Evolutionary conservation across 2,888 invertebrate species (phyloP).

Genomic region (Polydrusus cervinus): DNA sequence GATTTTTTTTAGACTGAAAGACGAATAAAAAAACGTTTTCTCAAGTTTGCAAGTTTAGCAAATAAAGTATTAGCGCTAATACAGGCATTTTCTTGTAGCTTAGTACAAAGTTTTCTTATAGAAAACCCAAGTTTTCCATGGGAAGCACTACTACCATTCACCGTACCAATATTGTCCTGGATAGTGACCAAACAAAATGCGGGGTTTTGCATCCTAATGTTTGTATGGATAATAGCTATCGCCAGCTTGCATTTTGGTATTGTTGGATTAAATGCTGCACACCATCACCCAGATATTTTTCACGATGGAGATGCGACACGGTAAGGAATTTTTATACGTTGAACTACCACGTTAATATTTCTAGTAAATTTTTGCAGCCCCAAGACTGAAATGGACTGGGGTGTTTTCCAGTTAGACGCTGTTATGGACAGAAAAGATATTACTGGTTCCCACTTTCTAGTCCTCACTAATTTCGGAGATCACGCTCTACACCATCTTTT

Average conservation of each 20-base stretch:
- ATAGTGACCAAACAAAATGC: conserved; percentile 56
- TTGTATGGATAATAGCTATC: conserved; percentile 77
- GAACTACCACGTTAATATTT: background rate
- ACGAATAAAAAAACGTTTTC: too few relatives aligned
- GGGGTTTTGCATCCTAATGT: conserved; percentile 70
- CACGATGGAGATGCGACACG: conserved; percentile 84
- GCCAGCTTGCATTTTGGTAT: conserved; percentile 77
- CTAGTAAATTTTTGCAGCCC: conserved; percentile 54
- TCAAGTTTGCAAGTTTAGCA: too few relatives aligned
- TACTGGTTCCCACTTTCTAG: conserved; percentile 78
- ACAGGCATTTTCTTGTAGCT: conserved; percentile 39
- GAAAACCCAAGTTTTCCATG: conserved; percentile 18
- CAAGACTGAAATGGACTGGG: conserved; percentile 78
- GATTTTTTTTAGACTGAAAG: too few relatives aligned
- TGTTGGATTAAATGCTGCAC: conserved; percentile 83
- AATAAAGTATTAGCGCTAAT: too few relatives aligned
- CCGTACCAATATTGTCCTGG: conserved; percentile 55
- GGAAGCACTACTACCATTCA: conserved; percentile 58
- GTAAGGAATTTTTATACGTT: conserved; percentile 67
- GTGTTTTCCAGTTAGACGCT: conserved; percentile 83
- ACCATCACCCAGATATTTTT: conserved; percentile 86
- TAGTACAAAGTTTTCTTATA: conserved; percentile 28
- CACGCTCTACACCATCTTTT: conserved; percentile 88
- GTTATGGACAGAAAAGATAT: conserved; percentile 82
- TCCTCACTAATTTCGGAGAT: conserved; percentile 83